Evolutionary conservation across 92 coral and sea anemone species (phyloP).

Genomic region (Palythoa caribaeorum): DNA sequence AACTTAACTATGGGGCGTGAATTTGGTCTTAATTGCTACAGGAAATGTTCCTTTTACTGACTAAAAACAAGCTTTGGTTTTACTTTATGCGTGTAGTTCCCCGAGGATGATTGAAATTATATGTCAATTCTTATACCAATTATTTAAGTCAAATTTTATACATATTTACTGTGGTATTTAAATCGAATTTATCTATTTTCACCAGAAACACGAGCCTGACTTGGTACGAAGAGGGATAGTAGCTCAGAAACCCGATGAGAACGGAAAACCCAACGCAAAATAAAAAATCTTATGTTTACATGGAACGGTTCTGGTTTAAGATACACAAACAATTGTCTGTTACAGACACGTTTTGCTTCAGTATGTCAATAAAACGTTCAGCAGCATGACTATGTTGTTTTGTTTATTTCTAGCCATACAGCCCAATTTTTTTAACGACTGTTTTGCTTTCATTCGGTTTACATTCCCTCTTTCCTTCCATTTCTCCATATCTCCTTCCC

Average conservation of each 20-base stretch:
- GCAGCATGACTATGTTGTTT: too few relatives aligned
- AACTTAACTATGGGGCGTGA: too few relatives aligned
- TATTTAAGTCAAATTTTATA: background rate
- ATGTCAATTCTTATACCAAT: background rate
- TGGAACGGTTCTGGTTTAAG: background rate
- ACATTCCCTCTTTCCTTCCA: too few relatives aligned
- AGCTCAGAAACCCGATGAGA: background rate
- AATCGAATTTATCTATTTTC: background rate
- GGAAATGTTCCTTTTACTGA: background rate
- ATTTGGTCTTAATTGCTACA: too few relatives aligned
- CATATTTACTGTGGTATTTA: background rate
- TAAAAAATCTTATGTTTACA: background rate
- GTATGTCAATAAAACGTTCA: background rate
- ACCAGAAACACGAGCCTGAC: slow-evolving; percentile 8
- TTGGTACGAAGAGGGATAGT: background rate
- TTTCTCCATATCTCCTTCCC: too few relatives aligned
- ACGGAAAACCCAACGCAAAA: background rate
- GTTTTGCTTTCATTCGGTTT: too few relatives aligned
- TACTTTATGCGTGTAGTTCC: too few relatives aligned
- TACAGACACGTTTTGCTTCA: slow-evolving; percentile 1
- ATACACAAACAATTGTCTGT: background rate
- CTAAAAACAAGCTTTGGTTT: background rate
- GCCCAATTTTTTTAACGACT: too few relatives aligned
- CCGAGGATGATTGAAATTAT: too few relatives aligned
- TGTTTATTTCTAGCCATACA: too few relatives aligned